Conservation (phyloP, 2,113 vertebrate species). For the Nerophis lumbriciformis region DNA sequence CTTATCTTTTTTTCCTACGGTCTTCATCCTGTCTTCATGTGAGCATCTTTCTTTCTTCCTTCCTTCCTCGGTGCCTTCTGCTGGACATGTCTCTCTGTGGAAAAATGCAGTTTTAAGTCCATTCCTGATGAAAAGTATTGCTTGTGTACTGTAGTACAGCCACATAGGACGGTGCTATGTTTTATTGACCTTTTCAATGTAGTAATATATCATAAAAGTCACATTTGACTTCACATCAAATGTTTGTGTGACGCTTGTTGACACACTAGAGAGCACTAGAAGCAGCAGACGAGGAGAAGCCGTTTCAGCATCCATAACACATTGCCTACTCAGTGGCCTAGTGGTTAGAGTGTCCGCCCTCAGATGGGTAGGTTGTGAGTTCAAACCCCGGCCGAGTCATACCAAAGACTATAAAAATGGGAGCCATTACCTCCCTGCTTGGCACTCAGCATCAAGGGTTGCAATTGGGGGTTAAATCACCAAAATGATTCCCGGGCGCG, state of each 20-base stretch:
- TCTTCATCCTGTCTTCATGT: constrained; percentile 1
- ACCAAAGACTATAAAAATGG: too few relatives aligned
- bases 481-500: too few relatives aligned
- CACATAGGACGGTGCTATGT: constrained; percentile 49
- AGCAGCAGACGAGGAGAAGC: constrained; percentile 23
- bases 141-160: constrained; percentile 26
- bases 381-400: too few relatives aligned
- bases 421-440: too few relatives aligned
- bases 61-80: constrained; percentile 61
- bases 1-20: neutral
- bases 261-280: constrained; percentile 23
- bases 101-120: constrained; percentile 12
- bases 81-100: constrained; percentile 23
- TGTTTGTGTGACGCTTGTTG: constrained; percentile 18
- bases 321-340: too few relatives aligned
- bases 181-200: constrained; percentile 22
- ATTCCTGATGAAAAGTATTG: constrained; percentile 18
- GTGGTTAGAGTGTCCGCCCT: too few relatives aligned
- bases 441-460: too few relatives aligned
- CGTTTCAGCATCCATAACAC: constrained; percentile 24
- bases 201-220: neutral
- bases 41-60: constrained; percentile 18
- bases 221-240: constrained; percentile 10
- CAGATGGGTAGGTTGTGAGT: too few relatives aligned
- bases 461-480: too few relatives aligned